These are phyloP conservation scores for Microctenopoma stevenorrisi DNA, from an alignment of 2,797 vertebrate genomes.

Conservation along the genomic window DNA sequence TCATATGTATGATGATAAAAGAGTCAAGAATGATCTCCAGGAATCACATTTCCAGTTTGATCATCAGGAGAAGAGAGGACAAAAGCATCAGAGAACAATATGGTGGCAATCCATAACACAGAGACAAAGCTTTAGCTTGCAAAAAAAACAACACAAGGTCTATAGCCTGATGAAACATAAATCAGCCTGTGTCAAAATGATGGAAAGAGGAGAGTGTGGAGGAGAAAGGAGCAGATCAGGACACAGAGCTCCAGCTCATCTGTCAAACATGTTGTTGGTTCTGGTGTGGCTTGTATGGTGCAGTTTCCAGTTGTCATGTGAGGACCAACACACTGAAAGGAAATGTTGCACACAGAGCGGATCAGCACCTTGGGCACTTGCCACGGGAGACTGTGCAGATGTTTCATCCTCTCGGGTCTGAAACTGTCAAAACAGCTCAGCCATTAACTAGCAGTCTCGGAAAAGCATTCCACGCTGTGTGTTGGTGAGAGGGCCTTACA, in stretches of 20 bases:
- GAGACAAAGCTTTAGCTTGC: neutral
- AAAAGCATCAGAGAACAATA: neutral
- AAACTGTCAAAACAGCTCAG: slow-evolving; percentile 61
- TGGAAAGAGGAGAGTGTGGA: neutral
- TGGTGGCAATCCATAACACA: neutral
- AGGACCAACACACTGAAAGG: slow-evolving; percentile 16
- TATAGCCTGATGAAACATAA: neutral
- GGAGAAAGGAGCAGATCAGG: neutral
- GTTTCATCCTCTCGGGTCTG: slow-evolving; percentile 27
- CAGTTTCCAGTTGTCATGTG: slow-evolving; percentile 28
- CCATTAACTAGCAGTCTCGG: slow-evolving; percentile 2
- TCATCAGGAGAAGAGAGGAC: neutral
- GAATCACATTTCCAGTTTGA: neutral
- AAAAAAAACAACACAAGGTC: neutral
- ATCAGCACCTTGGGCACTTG: neutral
- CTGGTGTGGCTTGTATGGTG: neutral
- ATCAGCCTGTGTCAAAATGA: neutral
- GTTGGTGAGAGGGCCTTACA: slow-evolving; percentile 46
- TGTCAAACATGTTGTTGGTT: neutral
- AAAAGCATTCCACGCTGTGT: slow-evolving; percentile 10
- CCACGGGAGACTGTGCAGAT: neutral
- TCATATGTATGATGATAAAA: no score
- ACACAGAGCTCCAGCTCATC: neutral
- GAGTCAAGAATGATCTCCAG: neutral
- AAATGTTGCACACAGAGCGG: slow-evolving; percentile 28